Evolutionary conservation across 2,888 invertebrate species (phyloP), one percentile per base, ranked within the genome.

Genomic region (Mongoloraphidia duomilia): DNA sequence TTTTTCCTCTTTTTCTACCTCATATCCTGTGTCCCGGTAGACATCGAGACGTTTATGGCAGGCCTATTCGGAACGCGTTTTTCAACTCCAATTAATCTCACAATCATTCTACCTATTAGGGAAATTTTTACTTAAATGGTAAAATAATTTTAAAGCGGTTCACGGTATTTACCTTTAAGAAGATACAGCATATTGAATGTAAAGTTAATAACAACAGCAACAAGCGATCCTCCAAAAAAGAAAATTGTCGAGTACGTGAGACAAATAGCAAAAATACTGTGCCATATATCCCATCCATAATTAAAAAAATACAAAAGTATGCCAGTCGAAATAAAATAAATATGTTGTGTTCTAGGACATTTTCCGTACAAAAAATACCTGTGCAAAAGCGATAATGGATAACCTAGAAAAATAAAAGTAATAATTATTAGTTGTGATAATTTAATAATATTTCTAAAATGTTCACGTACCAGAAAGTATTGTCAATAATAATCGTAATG

Each of bases 151-250:
- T 42, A 17, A 33, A 26, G 14, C 8, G 9, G 12, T 10, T 10
- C 17, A 39, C 41, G n/a, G n/a, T n/a, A 56, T 66, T 67, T 65
- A 76, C 79, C 79, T 50, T 69, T 65, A 47, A 88, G 63, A 9
- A 92, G 70, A 61, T 91, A 89, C 0, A 63, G 67, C 80, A 95
- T 83, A 61, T 92, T 92, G 63, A 89, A 87, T 9, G 80, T 55
- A 61, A 94, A 88, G 26, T 85, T 82, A 8, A 84, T 60, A 11
- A 75, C 69, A 2, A 88, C 78, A 53, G 88, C 79, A 1, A 69
- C 55, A 44, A 71, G 66, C 2, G 82, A 79, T 4, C 84, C 81
- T 2, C 83, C 81, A 46, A 84, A 63, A 0, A 79, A 47, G 50
- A 69, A 67, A 12, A 89, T 72, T 13, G 85, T 70, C 3, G 78